These are phyloP conservation scores for Halcyon leucocephala DNA, from an alignment of 2,797 vertebrate genomes.

Conservation along the genomic window DNA sequence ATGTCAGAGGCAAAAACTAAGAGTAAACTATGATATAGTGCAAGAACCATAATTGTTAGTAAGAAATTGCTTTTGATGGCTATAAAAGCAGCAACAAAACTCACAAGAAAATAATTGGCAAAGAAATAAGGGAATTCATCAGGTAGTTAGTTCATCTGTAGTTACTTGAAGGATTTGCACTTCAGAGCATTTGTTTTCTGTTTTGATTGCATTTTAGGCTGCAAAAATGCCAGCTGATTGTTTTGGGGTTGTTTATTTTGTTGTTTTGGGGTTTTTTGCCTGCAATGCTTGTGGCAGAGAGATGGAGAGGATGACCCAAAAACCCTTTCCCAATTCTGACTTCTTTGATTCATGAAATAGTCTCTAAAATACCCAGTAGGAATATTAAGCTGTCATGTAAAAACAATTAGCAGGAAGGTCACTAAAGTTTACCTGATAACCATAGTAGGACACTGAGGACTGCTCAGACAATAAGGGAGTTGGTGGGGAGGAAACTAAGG, in stretches of 20 bases:
- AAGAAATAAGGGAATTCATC: background rate
- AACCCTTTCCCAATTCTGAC: background rate
- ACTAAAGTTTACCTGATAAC: background rate
- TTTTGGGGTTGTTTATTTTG: background rate
- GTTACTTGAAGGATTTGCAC: background rate
- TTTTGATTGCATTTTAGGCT: background rate
- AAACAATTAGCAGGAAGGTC: conserved; percentile 9
- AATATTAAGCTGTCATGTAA: background rate
- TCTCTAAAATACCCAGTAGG: background rate
- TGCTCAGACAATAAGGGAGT: background rate
- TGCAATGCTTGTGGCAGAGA: background rate
- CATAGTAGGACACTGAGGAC: background rate
- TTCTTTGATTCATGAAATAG: background rate
- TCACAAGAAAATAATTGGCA: background rate
- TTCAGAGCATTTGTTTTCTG: background rate
- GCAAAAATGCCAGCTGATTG: background rate
- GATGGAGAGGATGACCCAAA: background rate
- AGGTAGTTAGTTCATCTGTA: background rate
- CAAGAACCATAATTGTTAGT: background rate
- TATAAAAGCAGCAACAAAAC: background rate
- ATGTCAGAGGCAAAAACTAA: background rate
- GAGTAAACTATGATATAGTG: background rate
- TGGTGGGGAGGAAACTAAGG: background rate
- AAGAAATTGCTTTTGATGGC: background rate
- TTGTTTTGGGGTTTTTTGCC: background rate